These are phyloP conservation scores for Microdon myrmicae DNA, from an alignment of 2,888 invertebrate species.

Conservation along the genomic window DNA sequence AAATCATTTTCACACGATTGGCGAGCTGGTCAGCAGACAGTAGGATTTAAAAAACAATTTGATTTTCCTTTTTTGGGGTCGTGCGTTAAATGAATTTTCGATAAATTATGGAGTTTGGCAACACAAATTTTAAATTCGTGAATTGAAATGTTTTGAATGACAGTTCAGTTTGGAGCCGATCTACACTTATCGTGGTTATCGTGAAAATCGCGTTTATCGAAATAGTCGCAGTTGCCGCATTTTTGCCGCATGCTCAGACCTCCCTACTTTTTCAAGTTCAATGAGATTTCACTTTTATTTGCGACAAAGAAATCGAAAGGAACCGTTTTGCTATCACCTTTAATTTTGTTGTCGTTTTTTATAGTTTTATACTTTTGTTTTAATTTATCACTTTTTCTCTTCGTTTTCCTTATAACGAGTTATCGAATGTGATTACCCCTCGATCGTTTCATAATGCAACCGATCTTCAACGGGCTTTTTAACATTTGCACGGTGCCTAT, in stretches of 20 bases:
- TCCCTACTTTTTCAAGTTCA: slow-evolving; percentile 46
- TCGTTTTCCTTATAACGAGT: slow-evolving; percentile 31
- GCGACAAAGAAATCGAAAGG: slow-evolving; percentile 43
- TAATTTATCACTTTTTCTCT: background rate
- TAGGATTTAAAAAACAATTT: too few relatives aligned
- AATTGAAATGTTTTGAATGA: too few relatives aligned
- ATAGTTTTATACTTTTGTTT: slow-evolving; percentile 10
- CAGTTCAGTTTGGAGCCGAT: too few relatives aligned
- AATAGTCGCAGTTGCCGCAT: slow-evolving; percentile 26
- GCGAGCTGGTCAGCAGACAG: too few relatives aligned
- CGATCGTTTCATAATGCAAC: slow-evolving; percentile 17
- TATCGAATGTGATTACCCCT: slow-evolving; percentile 27
- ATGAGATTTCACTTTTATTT: slow-evolving; percentile 48
- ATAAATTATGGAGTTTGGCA: too few relatives aligned
- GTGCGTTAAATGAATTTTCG: too few relatives aligned
- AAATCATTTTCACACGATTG: too few relatives aligned
- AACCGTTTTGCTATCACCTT: slow-evolving; percentile 29
- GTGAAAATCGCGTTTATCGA: slow-evolving; percentile 13
- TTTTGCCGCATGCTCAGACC: slow-evolving; percentile 7
- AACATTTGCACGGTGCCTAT: slow-evolving; percentile 17
- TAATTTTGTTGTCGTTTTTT: slow-evolving; percentile 17
- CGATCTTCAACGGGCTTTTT: slow-evolving; percentile 15
- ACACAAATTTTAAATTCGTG: too few relatives aligned
- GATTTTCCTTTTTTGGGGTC: too few relatives aligned
- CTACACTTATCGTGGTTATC: too few relatives aligned